Conservation (phyloP, 2,888 invertebrate species). For the Tetragonula carbonaria region DNA sequence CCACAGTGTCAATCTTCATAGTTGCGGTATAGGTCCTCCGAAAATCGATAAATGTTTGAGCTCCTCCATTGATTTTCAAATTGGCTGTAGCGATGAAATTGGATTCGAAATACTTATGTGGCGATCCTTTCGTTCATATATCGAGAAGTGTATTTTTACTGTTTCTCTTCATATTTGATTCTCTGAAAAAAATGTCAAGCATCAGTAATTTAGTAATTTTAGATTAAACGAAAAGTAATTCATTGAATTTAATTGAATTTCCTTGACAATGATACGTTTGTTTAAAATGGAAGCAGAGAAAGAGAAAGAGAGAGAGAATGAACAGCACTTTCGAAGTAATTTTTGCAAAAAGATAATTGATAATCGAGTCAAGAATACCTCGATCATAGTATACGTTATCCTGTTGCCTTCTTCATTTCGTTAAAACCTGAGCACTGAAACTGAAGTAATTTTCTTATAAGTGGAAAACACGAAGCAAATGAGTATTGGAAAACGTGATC, state of each 20-base stretch:
- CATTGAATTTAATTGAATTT: neutral
- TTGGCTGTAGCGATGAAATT: neutral
- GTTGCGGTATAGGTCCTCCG: neutral
- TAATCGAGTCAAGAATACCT: neutral
- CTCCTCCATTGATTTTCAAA: constrained; percentile 5
- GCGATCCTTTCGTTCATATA: neutral
- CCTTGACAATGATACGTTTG: neutral
- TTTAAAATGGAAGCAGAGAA: neutral
- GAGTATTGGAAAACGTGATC: constrained; percentile 46
- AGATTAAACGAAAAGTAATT: neutral
- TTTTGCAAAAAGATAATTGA: neutral
- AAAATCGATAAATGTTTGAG: constrained; percentile 21
- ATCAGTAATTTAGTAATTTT: neutral
- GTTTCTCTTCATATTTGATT: neutral
- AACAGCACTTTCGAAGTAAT: neutral
- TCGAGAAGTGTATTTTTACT: neutral
- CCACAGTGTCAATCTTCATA: constrained; percentile 39
- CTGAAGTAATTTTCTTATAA: constrained; percentile 25
- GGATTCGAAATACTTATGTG: neutral
- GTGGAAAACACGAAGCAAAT: constrained; percentile 30
- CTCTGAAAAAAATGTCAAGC: neutral
- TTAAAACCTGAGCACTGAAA: neutral
- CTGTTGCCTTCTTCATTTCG: neutral
- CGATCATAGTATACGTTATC: neutral
- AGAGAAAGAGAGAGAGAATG: neutral